Percentiles rank a stretch among this genome's conserved stretches.
Evolutionary conservation across 37 sponge, comb jelly and placozoan genomes (phyloP).

Genomic region (Spongilla lacustris): DNA sequence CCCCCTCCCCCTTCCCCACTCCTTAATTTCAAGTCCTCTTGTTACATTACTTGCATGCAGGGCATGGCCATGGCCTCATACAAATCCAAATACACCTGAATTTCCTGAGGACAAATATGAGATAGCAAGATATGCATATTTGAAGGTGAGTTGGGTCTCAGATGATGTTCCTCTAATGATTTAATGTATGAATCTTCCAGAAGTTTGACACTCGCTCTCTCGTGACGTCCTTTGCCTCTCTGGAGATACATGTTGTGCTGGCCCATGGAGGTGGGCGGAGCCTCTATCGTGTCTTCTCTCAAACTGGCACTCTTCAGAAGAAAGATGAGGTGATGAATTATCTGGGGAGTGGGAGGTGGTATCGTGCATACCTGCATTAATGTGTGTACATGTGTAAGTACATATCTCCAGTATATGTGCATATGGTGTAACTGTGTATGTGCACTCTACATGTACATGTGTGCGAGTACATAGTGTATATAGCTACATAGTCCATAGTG

Average conservation of each 20-base stretch:
- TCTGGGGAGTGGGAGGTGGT: slow-evolving; percentile 1
- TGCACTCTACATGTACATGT: neutral
- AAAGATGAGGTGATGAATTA: slow-evolving; percentile 16
- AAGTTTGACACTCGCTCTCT: slow-evolving; percentile 53
- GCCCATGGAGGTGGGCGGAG: neutral
- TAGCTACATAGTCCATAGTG: neutral
- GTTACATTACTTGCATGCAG: slow-evolving; percentile 4
- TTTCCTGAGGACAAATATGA: slow-evolving; percentile 74
- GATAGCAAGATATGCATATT: slow-evolving; percentile 70
- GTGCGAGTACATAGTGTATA: neutral
- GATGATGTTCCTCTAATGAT: neutral
- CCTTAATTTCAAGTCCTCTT: neutral
- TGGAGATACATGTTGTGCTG: slow-evolving; percentile 59
- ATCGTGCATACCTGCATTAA: slow-evolving; percentile 8
- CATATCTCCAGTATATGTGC: neutral
- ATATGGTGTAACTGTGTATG: neutral
- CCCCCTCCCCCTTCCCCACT: neutral
- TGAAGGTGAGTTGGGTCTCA: slow-evolving; percentile 54
- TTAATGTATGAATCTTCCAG: slow-evolving; percentile 14
- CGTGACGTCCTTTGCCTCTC: slow-evolving; percentile 57
- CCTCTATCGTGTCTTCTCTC: slow-evolving; percentile 61
- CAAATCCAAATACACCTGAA: slow-evolving; percentile 28
- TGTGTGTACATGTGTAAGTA: neutral
- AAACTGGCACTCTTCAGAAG: slow-evolving; percentile 67
- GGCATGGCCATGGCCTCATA: slow-evolving; percentile 74